Evolutionary conservation across 2,797 vertebrate species (phyloP).

Genomic region (Phalanger gymnotis): DNA sequence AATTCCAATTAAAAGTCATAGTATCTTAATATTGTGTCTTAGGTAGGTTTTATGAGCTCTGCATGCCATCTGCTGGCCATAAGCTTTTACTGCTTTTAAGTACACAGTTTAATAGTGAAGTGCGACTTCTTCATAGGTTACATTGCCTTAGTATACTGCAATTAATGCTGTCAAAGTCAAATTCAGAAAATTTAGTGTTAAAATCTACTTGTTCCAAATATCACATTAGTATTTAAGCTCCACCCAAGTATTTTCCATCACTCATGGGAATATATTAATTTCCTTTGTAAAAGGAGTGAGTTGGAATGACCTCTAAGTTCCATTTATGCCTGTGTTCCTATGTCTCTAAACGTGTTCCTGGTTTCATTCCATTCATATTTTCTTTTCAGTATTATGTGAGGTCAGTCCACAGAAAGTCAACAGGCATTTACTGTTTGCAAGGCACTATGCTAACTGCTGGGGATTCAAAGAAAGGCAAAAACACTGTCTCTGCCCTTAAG

Average conservation of each 20-base stretch:
- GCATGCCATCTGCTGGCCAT: slow-evolving; percentile 65
- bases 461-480: neutral
- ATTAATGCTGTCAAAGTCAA: neutral
- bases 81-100: neutral
- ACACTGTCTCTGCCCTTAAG: neutral
- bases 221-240: neutral
- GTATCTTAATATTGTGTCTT: rapidly evolving
- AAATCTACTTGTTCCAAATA: neutral
- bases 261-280: neutral
- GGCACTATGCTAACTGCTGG: neutral
- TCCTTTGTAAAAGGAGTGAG: neutral
- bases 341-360: neutral
- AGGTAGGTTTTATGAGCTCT: neutral
- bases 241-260: neutral
- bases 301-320: neutral
- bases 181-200: neutral
- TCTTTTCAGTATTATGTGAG: neutral
- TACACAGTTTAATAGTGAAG: neutral
- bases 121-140: neutral
- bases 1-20: neutral
- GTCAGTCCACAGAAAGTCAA: neutral
- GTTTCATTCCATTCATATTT: neutral
- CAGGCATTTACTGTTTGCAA: neutral
- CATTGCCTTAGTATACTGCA: neutral
- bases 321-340: neutral